Base-by-base conservation (phyloP, 2,888 invertebrate species). In the Rhogogaster chlorosoma region DNA sequence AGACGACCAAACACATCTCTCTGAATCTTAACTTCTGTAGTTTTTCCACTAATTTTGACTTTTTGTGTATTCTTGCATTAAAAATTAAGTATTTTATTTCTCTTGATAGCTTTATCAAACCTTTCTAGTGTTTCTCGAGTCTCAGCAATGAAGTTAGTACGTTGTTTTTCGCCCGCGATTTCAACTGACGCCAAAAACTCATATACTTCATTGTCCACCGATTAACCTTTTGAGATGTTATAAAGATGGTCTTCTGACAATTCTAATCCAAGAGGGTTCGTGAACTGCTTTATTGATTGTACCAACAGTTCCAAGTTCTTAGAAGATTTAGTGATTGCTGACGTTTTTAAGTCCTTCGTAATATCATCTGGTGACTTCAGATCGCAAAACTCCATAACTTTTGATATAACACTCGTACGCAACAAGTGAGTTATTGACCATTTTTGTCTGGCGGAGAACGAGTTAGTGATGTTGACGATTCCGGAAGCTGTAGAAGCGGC, bases 31-130 rank as follows among this genome's bases (percentile, higher is more conserved):
- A 89, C 85, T 88, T 90, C 89, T 87, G 86, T 84, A 1, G 87
- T 61, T 89, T 90, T 89, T 75, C 87, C 87, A 87, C 83, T 86
- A 85, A 88, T 87, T 87, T 89, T 88, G 9, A 90, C 83, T 85
- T 88, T 89, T 86, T 88, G 29, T 26, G 83, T 88, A 84, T 88
- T 87, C 26, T 85, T 84, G 82, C 73, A 86, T 15, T 86, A 85
- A 87, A 89, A 89, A 86, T 89, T 85, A 29, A 83, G 84, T 83
- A 84, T 88, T 87, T 86, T 86, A 87, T 89, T 90, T 87, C 85
- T 89, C 6, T 29, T 85, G 80, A 90, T 89, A 32, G 87, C 85
- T 87, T 87, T 88, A 82, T 90, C 89, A 86, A 90, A 90, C 75
- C 88, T 87, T 80, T 87, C 88, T 73, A 86, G 86, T 83, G 84